Conservation (phyloP, 2,797 vertebrate genomes). For the Alosa sapidissima region DNA sequence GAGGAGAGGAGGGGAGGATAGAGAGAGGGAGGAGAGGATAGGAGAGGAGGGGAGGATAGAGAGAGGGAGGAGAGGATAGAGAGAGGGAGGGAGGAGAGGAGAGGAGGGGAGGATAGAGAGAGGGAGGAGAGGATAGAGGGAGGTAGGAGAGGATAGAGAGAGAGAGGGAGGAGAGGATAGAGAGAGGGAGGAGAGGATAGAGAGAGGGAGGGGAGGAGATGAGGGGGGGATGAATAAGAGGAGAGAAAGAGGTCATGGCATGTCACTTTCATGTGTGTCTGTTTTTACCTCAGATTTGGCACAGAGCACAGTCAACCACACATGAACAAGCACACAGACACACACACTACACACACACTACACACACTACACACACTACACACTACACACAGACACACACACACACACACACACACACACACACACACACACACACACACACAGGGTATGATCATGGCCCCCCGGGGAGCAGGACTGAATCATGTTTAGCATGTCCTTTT, state of each 20-base stretch:
- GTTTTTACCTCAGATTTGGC: conserved; percentile 15
- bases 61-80: too few species aligned
- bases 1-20: too few species aligned
- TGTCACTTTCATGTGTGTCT: conserved; percentile 8
- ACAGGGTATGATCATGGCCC: neutral
- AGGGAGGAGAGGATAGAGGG: neutral
- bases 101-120: neutral
- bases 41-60: too few species aligned
- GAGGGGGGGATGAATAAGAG: neutral
- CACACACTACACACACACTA: neutral
- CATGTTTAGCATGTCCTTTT: neutral
- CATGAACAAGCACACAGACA: conserved; percentile 11
- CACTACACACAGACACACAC: neutral
- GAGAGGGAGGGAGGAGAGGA: neutral
- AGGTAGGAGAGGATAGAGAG: neutral
- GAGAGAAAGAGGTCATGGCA: neutral
- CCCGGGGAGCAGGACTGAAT: neutral
- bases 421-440: neutral
- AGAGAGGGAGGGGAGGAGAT: neutral
- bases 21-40: neutral
- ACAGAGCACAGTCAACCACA: neutral
- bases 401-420: neutral
- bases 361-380: neutral
- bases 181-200: too few species aligned
- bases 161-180: neutral